phyloP scores from a whole-genome alignment of 37 sponge, comb jelly and placozoan species.

The Ianthella basta region DNA sequence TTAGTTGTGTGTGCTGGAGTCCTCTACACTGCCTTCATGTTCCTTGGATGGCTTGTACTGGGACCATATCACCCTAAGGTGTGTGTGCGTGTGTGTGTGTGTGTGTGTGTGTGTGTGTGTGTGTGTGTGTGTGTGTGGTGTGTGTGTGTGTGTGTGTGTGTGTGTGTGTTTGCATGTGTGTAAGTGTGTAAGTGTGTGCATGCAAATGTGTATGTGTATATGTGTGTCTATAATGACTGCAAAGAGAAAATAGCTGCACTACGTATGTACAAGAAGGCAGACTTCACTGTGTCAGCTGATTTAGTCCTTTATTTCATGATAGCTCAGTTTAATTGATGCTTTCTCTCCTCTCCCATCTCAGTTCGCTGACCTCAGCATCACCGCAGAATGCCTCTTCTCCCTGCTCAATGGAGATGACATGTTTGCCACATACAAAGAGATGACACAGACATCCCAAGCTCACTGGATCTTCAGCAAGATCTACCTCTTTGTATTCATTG shows the following conservation, averaged over 20 bases:
- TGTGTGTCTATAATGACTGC: background rate
- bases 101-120: too few species aligned
- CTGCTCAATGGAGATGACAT: conserved; percentile 99
- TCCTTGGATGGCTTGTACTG: conserved; percentile 88
- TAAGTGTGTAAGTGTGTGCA: conserved; percentile 15
- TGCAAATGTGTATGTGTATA: conserved; percentile 25
- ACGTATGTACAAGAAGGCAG: too few species aligned
- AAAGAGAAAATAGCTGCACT: too few species aligned
- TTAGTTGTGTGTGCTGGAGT: conserved; percentile 83
- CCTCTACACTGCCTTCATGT: conserved; percentile 85
- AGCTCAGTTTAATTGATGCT: too few species aligned
- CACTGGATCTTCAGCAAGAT: conserved; percentile 83
- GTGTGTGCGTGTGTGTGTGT: too few species aligned
- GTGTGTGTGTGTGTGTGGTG: too few species aligned
- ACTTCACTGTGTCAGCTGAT: too few species aligned
- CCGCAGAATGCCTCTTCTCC: conserved; percentile 93
- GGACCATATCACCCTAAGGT: conserved; percentile 94
- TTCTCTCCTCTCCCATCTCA: too few species aligned
- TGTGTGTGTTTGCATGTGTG: conserved; percentile 8
- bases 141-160: conserved; percentile 41
- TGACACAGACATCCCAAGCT: conserved; percentile 48
- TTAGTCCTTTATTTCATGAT: too few species aligned
- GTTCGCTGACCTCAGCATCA: conserved; percentile 74
- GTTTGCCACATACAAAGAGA: conserved; percentile 86
- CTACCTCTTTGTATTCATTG: conserved; percentile 95